Percentiles rank a stretch among this genome's conserved stretches.
phyloP scores from a whole-genome alignment of 2,888 invertebrate species.

The Esperia sulphurella region DNA sequence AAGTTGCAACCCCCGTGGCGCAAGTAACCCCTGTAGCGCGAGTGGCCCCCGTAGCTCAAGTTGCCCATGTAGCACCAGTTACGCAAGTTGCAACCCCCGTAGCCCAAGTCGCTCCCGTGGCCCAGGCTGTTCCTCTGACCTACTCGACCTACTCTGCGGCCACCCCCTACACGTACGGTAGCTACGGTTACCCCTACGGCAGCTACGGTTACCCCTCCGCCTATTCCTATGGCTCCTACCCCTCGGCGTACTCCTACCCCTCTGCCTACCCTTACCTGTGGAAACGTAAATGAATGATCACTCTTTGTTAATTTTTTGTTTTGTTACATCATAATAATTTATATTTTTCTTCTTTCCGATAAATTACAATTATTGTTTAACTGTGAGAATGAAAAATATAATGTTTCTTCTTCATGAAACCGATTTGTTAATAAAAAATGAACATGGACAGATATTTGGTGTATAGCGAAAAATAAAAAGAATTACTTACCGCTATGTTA shows the following conservation, averaged over 20 bases:
- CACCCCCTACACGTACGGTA: conserved; percentile 9
- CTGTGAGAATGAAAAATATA: conserved; percentile 5
- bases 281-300: conserved; percentile 12
- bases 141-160: conserved; percentile 2
- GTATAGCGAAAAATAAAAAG: conserved; percentile 9
- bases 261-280: conserved; percentile 7
- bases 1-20: conserved; percentile 10
- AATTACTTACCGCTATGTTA: background rate
- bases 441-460: conserved; percentile 2
- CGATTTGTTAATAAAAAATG: conserved; percentile 2
- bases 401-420: background rate
- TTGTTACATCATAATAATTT: background rate
- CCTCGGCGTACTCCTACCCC: conserved; percentile 4
- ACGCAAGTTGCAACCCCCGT: conserved; percentile 14
- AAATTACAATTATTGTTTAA: conserved; percentile 1
- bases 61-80: conserved; percentile 13
- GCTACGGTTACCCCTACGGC: conserved; percentile 11
- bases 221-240: conserved; percentile 8
- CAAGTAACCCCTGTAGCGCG: conserved; percentile 13
- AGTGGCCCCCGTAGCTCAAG: conserved; percentile 13
- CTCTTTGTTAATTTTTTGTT: background rate
- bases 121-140: conserved; percentile 6
- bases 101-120: conserved; percentile 19
- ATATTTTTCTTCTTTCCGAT: background rate
- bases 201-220: conserved; percentile 3